Evolutionary conservation across 1,140 invertebrate species (phyloP), one percentile per base, ranked within the genome.

Genomic region (Euura lappo): DNA sequence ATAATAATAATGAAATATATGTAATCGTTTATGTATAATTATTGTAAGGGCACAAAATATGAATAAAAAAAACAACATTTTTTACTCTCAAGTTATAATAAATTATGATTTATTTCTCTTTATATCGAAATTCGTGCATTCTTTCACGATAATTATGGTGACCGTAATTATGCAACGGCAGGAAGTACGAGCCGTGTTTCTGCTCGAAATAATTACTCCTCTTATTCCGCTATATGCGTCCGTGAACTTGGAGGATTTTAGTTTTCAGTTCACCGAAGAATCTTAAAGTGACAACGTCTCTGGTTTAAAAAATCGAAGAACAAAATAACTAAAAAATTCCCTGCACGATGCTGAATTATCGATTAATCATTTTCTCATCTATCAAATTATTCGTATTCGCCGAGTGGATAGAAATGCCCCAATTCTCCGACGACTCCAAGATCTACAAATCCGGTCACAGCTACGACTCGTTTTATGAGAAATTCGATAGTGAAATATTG

Each of bases 361-460:
- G 13, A 8, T 6, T 60, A 60, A n/a, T 60, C 13, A 11, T 60
- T n/a, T 60, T 60, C 3, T 11, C 13, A 11, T 8, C 13, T 8
- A 60, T 11, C 51, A 60, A 60, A 60, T 6, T 60, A 60, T 60
- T 60, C 13, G 51, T n/a, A 11, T 11, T n/a, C 51, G 70, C 71
- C 45, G 85, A 85, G 71, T 87, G 86, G 86, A 71, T 87, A 4
- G 84, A 87, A 4, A 76, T 87, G 44, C 86, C 86, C 0, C 78
- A 87, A 71, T 87, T 87, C 70, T 87, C 86, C 2, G 79, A 85
- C 64, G 77, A 81, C 4, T 67, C 67, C 1, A 86, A 81, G 69
- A 71, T 87, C 70, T 87, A 87, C 74, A 78, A 83, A 75, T 3
- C 51, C 8, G 51, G 51, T 11, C 3, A 60, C 6, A 8, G 51